phyloP scores from a whole-genome alignment of 2,113 vertebrate genomes.

The Corvus cornix region DNA sequence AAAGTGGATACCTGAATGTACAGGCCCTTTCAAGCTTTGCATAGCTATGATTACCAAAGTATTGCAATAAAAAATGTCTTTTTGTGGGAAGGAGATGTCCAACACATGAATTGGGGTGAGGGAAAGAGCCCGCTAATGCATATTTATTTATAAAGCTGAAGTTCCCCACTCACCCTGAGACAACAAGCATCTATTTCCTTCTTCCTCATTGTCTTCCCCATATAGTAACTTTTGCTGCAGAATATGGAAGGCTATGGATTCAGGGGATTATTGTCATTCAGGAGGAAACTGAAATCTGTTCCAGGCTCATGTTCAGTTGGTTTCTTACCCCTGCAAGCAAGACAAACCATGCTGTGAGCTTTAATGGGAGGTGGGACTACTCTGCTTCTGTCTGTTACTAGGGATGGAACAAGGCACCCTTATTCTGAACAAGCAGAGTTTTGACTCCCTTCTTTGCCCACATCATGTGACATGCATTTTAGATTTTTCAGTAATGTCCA shows the following conservation, averaged over 20 bases:
- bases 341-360: background rate
- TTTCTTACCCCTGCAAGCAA: slow-evolving; percentile 72
- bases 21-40: background rate
- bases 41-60: background rate
- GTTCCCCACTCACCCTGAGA: background rate
- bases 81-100: background rate
- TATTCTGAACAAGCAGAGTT: background rate
- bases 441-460: background rate
- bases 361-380: background rate
- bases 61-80: background rate
- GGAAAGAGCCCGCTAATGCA: background rate
- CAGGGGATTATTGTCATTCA: slow-evolving; percentile 35
- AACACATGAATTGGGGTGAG: background rate
- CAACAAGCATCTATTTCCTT: background rate
- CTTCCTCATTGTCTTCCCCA: background rate
- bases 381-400: background rate
- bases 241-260: slow-evolving; percentile 17
- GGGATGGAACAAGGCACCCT: background rate
- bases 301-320: slow-evolving; percentile 79
- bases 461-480: background rate
- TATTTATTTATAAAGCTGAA: background rate
- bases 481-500: background rate
- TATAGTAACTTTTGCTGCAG: background rate
- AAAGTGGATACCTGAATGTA: background rate
- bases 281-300: slow-evolving; percentile 84